Conservation (phyloP, 2,797 vertebrate genomes). For the Glossophaga mutica region DNA sequence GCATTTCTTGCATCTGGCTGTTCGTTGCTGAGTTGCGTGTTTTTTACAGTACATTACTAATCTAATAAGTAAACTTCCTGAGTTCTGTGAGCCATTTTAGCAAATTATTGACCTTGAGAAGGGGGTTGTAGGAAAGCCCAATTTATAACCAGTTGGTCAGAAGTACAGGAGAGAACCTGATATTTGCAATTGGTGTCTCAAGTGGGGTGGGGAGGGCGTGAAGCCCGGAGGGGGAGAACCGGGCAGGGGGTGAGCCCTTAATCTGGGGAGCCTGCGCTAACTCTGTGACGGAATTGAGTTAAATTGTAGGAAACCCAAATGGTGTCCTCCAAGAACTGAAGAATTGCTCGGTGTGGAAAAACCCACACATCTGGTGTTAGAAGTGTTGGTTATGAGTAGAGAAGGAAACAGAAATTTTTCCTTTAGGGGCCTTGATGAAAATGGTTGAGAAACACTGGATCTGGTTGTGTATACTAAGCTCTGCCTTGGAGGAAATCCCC, state of each 20-base stretch:
- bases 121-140: background rate
- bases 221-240: too few species aligned
- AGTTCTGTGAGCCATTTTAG: background rate
- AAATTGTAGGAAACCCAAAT: background rate
- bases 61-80: background rate
- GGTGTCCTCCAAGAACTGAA: background rate
- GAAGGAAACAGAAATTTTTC: background rate
- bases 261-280: background rate
- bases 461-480: background rate
- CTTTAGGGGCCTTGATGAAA: background rate
- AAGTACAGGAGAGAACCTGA: background rate
- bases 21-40: background rate
- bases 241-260: background rate
- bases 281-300: background rate
- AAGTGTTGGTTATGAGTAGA: background rate
- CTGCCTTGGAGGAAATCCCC: constrained; percentile 51
- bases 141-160: background rate
- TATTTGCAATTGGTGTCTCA: background rate
- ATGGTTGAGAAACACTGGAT: background rate
- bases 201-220: background rate
- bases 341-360: background rate
- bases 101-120: background rate
- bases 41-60: background rate
- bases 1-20: background rate
- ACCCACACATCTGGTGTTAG: background rate